These are phyloP conservation scores for Paralichthys olivaceus DNA, from an alignment of 2,113 vertebrate species.

Conservation along the genomic window DNA sequence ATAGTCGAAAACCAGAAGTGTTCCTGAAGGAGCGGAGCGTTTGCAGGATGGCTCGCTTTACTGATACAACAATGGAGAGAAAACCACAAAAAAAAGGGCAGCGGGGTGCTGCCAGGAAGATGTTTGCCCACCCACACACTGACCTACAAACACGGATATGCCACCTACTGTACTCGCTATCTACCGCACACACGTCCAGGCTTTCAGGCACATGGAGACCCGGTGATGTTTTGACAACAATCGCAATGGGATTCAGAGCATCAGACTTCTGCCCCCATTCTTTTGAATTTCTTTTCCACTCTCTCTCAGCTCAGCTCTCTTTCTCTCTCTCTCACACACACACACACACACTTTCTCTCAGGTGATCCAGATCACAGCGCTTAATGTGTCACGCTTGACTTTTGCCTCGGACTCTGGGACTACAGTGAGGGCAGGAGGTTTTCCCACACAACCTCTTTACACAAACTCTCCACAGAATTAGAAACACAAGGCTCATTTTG, in stretches of 20 bases:
- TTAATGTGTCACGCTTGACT: constrained; percentile 55
- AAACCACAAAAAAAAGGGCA: not conserved
- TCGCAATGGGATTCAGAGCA: constrained; percentile 48
- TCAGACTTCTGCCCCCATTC: constrained; percentile 34
- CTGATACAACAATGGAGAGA: constrained; percentile 11
- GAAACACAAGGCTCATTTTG: not conserved
- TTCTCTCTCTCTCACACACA: not conserved
- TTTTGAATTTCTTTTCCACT: constrained; percentile 1
- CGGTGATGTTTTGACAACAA: constrained; percentile 57
- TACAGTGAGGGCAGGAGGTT: constrained; percentile 7
- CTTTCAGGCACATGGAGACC: constrained; percentile 39
- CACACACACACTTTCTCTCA: constrained; percentile 31
- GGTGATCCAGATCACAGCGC: constrained; percentile 54
- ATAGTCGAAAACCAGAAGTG: constrained; percentile 26
- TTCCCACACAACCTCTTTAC: constrained; percentile 16
- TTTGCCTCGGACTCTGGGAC: constrained; percentile 19
- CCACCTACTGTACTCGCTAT: constrained; percentile 21
- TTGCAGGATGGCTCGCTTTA: constrained; percentile 31
- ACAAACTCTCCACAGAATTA: not conserved
- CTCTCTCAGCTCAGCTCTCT: constrained; percentile 9
- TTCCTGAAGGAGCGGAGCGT: constrained; percentile 11
- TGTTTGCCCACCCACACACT: constrained; percentile 50
- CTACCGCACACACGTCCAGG: constrained; percentile 17
- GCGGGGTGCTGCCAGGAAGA: constrained; percentile 1
- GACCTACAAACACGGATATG: constrained; percentile 41